Evolutionary conservation across 2,113 vertebrate genomes (phyloP).

Genomic region (Setophaga petechia): DNA sequence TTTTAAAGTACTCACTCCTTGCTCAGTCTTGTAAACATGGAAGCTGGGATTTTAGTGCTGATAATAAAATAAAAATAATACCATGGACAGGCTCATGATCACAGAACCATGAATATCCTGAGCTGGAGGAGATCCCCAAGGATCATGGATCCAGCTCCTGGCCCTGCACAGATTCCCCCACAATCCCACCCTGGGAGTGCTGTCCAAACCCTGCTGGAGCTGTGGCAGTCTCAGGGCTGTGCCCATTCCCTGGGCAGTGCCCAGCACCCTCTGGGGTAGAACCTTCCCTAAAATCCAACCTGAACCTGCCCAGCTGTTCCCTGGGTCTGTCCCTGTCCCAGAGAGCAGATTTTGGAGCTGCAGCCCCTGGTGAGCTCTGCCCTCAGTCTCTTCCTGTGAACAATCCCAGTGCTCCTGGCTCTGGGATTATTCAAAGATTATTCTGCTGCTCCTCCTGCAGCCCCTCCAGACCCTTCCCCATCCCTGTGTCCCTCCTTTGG

Average conservation of each 20-base stretch:
- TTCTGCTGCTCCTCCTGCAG: too few species aligned
- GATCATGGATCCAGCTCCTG: background rate
- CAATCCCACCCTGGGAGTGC: fast-evolving
- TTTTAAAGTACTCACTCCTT: background rate
- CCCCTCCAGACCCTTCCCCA: background rate
- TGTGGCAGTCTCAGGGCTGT: background rate
- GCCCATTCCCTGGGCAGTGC: background rate
- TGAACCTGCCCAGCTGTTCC: fast-evolving
- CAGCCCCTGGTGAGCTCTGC: background rate
- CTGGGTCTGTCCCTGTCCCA: background rate
- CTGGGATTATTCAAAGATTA: too few species aligned
- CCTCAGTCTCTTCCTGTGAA: background rate
- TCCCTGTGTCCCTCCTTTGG: background rate
- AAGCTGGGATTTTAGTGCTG: background rate
- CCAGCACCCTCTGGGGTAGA: background rate
- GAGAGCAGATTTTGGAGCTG: background rate
- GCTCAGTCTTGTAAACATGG: background rate
- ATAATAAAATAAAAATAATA: background rate
- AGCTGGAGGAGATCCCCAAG: background rate
- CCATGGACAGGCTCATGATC: background rate
- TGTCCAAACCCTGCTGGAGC: background rate
- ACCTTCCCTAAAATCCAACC: fast-evolving
- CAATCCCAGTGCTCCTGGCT: background rate
- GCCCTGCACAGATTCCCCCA: fast-evolving
- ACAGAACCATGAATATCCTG: background rate